phyloP scores from a whole-genome alignment of 2,797 vertebrate species.

The Diplodus puntazzo region DNA sequence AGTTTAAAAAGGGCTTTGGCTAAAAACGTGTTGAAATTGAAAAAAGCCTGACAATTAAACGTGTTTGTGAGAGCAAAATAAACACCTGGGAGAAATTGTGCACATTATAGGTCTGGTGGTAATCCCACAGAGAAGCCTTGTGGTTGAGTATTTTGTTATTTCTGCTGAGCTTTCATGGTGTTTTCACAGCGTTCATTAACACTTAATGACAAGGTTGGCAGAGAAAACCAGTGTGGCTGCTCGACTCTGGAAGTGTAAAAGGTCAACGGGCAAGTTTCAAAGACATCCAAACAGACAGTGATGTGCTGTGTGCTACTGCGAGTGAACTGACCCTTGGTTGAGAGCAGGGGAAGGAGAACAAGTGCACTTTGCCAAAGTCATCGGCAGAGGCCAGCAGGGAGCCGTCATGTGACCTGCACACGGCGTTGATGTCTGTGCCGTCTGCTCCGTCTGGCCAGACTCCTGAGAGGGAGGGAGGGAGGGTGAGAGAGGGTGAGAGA shows the following conservation, averaged over 20 bases:
- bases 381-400: slow-evolving; percentile 91
- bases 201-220: neutral
- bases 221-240: neutral
- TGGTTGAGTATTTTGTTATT: slow-evolving; percentile 3
- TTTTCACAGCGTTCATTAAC: slow-evolving; percentile 12
- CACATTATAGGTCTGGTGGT: slow-evolving; percentile 5
- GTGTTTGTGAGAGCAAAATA: slow-evolving; percentile 5
- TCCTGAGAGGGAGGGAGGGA: slow-evolving; percentile 57
- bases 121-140: neutral
- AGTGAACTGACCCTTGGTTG: slow-evolving; percentile 89
- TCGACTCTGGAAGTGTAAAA: neutral
- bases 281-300: neutral
- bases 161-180: slow-evolving; percentile 44
- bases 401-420: slow-evolving; percentile 88
- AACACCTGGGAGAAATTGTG: slow-evolving; percentile 41
- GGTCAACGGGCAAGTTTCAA: neutral
- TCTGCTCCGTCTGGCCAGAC: slow-evolving; percentile 89
- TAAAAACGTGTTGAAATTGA: neutral
- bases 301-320: neutral
- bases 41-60: neutral
- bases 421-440: slow-evolving; percentile 94
- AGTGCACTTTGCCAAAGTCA: slow-evolving; percentile 95
- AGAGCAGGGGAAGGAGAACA: slow-evolving; percentile 91
- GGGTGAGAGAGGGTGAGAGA: neutral
- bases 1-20: slow-evolving; percentile 19